A percentile compares a stretch with the other conserved stretches of the same genome.
phyloP scores from a whole-genome alignment of 2,797 vertebrate species.

The Pseudomugil gertrudae region DNA sequence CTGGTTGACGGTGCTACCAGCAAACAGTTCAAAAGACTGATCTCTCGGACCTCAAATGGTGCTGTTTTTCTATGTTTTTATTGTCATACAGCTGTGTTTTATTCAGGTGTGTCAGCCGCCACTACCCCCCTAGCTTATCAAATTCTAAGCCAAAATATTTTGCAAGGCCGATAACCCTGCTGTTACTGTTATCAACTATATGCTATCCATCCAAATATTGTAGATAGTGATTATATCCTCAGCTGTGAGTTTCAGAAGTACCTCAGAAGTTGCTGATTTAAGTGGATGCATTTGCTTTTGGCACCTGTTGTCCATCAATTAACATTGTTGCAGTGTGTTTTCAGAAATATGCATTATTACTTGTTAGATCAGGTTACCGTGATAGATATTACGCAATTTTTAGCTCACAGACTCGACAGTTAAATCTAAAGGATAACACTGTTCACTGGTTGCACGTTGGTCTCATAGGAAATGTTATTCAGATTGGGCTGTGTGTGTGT shows the following conservation, averaged over 20 bases:
- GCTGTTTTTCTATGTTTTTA: slow-evolving; percentile 87
- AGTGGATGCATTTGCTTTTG: slow-evolving; percentile 72
- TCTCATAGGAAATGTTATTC: slow-evolving; percentile 54
- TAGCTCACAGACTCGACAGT: slow-evolving; percentile 47
- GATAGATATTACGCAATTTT: slow-evolving; percentile 40
- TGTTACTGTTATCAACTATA: slow-evolving; percentile 69
- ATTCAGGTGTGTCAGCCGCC: slow-evolving; percentile 75
- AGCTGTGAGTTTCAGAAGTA: slow-evolving; percentile 77
- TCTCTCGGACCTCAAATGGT: slow-evolving; percentile 87
- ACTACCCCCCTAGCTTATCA: slow-evolving; percentile 72
- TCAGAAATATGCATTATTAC: slow-evolving; percentile 76
- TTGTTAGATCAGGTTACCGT: slow-evolving; percentile 68
- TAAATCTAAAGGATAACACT: slow-evolving; percentile 53
- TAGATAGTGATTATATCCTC: slow-evolving; percentile 76
- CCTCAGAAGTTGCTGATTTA: slow-evolving; percentile 74
- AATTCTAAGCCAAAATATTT: slow-evolving; percentile 75
- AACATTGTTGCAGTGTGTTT: slow-evolving; percentile 65
- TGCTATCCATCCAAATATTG: slow-evolving; percentile 82
- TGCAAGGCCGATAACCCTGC: slow-evolving; percentile 63
- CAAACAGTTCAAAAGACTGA: slow-evolving; percentile 81
- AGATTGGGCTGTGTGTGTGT: slow-evolving; percentile 45
- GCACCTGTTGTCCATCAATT: slow-evolving; percentile 61
- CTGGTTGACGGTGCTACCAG: slow-evolving; percentile 87
- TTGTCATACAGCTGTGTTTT: slow-evolving; percentile 75
- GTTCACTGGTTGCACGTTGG: slow-evolving; percentile 62